Base-by-base conservation (phyloP, 2,888 invertebrate genomes). In the Rosalia funebris region DNA sequence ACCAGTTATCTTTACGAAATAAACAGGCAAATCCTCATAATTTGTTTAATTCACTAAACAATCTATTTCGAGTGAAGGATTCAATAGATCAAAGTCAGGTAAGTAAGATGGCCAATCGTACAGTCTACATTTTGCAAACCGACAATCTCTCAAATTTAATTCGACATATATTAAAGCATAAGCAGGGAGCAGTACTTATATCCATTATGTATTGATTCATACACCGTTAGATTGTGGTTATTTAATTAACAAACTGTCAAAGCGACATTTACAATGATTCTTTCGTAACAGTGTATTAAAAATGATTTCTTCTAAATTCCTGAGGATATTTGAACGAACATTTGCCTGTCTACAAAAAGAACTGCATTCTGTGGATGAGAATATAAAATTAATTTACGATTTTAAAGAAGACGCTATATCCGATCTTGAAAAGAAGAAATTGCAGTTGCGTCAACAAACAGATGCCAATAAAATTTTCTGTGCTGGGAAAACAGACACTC, bases 351-450 rank as follows among this genome's bases (percentile, higher is more conserved):
- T 53, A 32, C 32, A 42, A 32, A 17, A 37, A 17, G 53, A 53
- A 53, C 42, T 53, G 7, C 32, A 42, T 31, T 42, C 19, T n/a
- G 7, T 53, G 11, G 4, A 59, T 7, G 25, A 58, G 12, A 53
- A 57, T n/a, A 48, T 52, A 1, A 54, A 53, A 10, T 16, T 47
- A 15, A 34, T 67, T 10, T 39, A 45, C 32, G 25, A 45, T 7
- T 39, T 57, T 7, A 67, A 67, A 34, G 60, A 57, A 14, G 55
- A 65, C 39, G 55, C 59, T 25, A 55, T 65, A 11, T 15, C 25
- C 1, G 54, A 61, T 14, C 19, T 63, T 9, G 67, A 67, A 39
- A 57, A 63, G 11, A 54, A 47, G 5, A 67, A 67, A 32, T 44
- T 45, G 41, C 50, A 36, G 12, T 45, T 66, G 12, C 44, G 63